Conservation (phyloP, 2,888 invertebrate species). For the Acleris holmiana region DNA sequence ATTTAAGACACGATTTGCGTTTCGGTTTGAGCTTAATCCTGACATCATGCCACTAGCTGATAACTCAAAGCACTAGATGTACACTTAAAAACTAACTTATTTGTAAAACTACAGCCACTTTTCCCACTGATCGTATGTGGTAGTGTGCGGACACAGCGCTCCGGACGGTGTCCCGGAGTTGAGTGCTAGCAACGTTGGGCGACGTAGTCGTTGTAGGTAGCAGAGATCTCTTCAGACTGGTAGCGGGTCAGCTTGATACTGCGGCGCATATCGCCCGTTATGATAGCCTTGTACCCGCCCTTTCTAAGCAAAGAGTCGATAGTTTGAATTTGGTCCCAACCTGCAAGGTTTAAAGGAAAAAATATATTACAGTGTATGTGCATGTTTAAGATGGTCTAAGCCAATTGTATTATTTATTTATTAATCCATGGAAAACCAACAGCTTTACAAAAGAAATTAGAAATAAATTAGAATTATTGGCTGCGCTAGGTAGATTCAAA, state of each 20-base stretch:
- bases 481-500: too few relatives aligned
- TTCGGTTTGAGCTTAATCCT: conserved; percentile 72
- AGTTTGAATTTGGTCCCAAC: conserved; percentile 99
- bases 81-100: conserved; percentile 72
- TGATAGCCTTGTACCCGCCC: conserved; percentile 96
- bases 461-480: too few relatives aligned
- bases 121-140: conserved; percentile 45
- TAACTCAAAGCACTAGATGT: conserved; percentile 59
- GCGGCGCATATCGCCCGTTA: conserved; percentile 94
- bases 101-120: conserved; percentile 51
- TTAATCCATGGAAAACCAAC: too few relatives aligned
- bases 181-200: conserved; percentile 90
- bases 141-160: conserved; percentile 27
- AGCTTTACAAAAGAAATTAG: too few relatives aligned
- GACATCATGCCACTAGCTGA: conserved; percentile 44
- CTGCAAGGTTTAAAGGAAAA: conserved; percentile 78
- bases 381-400: too few relatives aligned
- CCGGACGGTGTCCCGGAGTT: conserved; percentile 13
- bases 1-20: conserved; percentile 43
- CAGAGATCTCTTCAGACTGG: conserved; percentile 97
- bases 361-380: too few relatives aligned
- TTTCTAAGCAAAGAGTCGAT: conserved; percentile 98
- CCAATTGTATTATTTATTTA: too few relatives aligned
- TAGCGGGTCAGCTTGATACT: conserved; percentile 97
- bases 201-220: conserved; percentile 93